phyloP scores from a whole-genome alignment of 2,797 vertebrate genomes.

The Carapus acus region DNA sequence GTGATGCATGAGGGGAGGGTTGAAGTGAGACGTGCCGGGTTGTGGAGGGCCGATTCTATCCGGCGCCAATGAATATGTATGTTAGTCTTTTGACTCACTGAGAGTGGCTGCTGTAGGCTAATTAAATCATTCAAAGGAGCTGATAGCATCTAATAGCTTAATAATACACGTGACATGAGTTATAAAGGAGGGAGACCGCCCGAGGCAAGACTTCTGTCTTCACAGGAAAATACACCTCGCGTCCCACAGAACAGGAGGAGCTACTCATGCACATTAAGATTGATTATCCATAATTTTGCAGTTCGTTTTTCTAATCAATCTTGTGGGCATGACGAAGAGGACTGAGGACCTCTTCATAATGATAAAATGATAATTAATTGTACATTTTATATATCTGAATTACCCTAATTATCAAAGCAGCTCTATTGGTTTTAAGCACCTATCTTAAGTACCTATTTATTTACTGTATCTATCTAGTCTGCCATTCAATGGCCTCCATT shows the following conservation, averaged over 20 bases:
- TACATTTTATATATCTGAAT: no score
- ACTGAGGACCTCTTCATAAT: no score
- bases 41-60: conserved; percentile 32
- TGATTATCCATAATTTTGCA: no score
- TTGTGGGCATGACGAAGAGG: no score
- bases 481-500: no score
- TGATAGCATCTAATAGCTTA: conserved; percentile 73
- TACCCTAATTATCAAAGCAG: no score
- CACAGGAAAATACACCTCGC: conserved; percentile 35
- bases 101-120: conserved; percentile 60
- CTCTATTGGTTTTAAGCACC: no score
- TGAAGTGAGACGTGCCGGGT: conserved; percentile 20
- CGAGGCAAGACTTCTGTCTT: conserved; percentile 24
- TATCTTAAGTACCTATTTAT: no score
- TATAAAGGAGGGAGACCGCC: conserved; percentile 31
- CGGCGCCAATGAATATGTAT: conserved; percentile 65
- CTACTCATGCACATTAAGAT: conserved; percentile 8
- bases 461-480: no score
- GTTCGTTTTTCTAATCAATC: no score
- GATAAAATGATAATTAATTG: no score
- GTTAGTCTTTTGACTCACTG: conserved; percentile 51
- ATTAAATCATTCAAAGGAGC: conserved; percentile 64
- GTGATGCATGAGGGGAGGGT: conserved; percentile 19
- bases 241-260: conserved; percentile 30
- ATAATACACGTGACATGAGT: conserved; percentile 67